phyloP scores from a whole-genome alignment of 2,113 vertebrate species.

The Saimiri boliviensis region DNA sequence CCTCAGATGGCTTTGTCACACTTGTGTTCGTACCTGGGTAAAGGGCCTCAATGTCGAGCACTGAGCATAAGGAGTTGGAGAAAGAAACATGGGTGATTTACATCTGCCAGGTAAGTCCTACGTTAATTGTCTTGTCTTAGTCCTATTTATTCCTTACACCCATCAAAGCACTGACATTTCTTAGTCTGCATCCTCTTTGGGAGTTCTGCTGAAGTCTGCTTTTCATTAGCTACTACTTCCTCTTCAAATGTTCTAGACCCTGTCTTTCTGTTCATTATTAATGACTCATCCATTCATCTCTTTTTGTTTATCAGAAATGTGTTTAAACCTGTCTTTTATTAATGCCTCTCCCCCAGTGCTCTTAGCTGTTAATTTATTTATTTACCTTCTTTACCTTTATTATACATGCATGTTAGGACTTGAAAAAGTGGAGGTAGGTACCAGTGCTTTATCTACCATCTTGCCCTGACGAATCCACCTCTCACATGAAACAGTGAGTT shows the following conservation, averaged over 20 bases:
- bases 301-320: background rate
- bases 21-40: background rate
- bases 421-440: background rate
- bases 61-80: background rate
- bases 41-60: background rate
- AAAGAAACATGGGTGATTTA: background rate
- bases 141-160: background rate
- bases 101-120: background rate
- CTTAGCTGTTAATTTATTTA: background rate
- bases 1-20: background rate
- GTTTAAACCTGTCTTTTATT: background rate
- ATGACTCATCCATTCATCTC: background rate
- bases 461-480: background rate
- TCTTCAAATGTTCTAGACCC: background rate
- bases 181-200: background rate
- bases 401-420: background rate
- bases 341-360: background rate
- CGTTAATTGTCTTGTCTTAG: background rate
- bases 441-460: background rate
- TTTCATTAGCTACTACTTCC: background rate
- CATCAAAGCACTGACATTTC: background rate
- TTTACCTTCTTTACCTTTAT: background rate
- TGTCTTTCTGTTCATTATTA: slow-evolving; percentile 13
- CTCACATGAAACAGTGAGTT: background rate
- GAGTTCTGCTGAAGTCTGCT: background rate